Conservation (phyloP, 2,113 vertebrate species). For the Atlantisia rogersi region DNA sequence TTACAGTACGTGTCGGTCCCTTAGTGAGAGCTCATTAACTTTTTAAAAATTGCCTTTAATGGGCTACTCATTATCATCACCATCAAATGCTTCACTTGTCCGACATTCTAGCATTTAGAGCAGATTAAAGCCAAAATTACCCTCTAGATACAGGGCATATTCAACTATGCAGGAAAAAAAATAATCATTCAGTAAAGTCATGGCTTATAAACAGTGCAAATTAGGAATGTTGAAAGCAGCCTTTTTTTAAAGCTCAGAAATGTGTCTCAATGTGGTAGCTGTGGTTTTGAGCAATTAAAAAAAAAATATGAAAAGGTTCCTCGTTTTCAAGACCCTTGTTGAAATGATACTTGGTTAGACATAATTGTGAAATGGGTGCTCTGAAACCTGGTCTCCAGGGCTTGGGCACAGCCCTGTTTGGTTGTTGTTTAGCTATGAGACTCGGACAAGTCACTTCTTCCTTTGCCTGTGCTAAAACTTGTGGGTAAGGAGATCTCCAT, state of each 20-base stretch:
- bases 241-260: conserved; percentile 39
- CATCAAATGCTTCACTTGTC: conserved; percentile 70
- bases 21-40: conserved; percentile 75
- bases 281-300: conserved; percentile 23
- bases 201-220: conserved; percentile 48
- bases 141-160: conserved; percentile 37
- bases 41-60: conserved; percentile 77
- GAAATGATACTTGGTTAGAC: neutral
- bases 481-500: neutral
- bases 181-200: neutral
- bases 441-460: neutral
- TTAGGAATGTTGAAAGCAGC: conserved; percentile 34
- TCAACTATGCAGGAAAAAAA: conserved; percentile 36
- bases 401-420: neutral
- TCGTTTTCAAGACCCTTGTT: neutral
- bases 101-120: conserved; percentile 43
- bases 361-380: neutral
- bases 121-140: conserved; percentile 67
- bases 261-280: neutral
- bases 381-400: neutral
- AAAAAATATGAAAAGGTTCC: conserved; percentile 4
- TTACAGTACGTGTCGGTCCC: conserved; percentile 59
- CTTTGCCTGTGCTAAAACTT: neutral
- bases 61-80: conserved; percentile 68
- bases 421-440: neutral